Evolutionary conservation across 2,888 invertebrate species (phyloP).

Genomic region (Synergus laeviventris): DNA sequence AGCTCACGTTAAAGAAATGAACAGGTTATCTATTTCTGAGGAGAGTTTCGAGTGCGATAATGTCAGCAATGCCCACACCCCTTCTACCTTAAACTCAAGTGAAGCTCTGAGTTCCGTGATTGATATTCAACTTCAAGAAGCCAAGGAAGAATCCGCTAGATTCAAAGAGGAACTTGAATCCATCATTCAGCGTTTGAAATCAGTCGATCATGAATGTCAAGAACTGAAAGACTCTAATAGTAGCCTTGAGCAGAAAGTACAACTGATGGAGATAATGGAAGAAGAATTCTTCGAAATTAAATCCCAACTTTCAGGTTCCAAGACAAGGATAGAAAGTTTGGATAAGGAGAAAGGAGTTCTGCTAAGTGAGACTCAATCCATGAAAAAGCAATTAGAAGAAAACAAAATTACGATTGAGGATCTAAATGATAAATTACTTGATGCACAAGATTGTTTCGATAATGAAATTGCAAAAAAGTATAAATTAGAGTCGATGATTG

Average conservation of each 20-base stretch:
- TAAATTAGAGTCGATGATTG: background rate
- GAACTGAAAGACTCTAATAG: slow-evolving; percentile 50
- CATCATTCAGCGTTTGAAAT: slow-evolving; percentile 59
- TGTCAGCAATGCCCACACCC: slow-evolving; percentile 37
- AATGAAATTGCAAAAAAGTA: slow-evolving; percentile 46
- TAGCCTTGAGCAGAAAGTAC: slow-evolving; percentile 49
- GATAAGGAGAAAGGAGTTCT: slow-evolving; percentile 40
- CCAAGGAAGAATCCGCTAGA: slow-evolving; percentile 67
- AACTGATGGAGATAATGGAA: slow-evolving; percentile 52
- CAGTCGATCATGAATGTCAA: slow-evolving; percentile 52
- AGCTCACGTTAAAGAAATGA: slow-evolving; percentile 62
- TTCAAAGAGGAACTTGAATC: slow-evolving; percentile 76
- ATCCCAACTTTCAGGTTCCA: slow-evolving; percentile 49
- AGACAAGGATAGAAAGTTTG: slow-evolving; percentile 18
- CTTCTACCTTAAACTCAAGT: slow-evolving; percentile 61
- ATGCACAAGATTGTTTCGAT: slow-evolving; percentile 42
- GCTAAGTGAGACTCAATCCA: slow-evolving; percentile 45
- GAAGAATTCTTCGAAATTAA: slow-evolving; percentile 48
- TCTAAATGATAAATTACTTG: slow-evolving; percentile 43
- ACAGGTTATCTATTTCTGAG: slow-evolving; percentile 55
- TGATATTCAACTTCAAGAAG: slow-evolving; percentile 73
- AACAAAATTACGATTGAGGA: slow-evolving; percentile 42
- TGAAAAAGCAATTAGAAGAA: slow-evolving; percentile 45
- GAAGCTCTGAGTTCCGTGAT: slow-evolving; percentile 70
- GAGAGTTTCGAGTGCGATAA: slow-evolving; percentile 70